Conservation (phyloP, 2,113 vertebrate species). For the Platysteira castanea region DNA sequence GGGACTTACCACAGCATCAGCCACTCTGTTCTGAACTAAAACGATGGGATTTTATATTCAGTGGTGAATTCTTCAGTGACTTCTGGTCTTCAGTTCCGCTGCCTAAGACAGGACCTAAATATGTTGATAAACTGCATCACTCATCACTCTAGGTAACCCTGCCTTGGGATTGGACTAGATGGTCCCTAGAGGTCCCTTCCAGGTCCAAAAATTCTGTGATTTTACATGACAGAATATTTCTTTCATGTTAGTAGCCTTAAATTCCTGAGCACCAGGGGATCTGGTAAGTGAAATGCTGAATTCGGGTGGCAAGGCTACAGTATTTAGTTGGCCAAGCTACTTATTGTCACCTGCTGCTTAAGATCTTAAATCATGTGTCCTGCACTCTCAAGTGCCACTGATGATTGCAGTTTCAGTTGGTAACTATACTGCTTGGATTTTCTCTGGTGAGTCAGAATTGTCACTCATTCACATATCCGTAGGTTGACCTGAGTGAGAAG, state of each 20-base stretch:
- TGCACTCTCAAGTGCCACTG: background rate
- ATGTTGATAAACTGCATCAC: background rate
- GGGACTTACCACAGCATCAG: background rate
- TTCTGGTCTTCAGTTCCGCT: background rate
- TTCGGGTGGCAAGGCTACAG: background rate
- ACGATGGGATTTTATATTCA: background rate
- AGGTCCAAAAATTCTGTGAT: background rate
- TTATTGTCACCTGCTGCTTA: background rate
- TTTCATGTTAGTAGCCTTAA: background rate
- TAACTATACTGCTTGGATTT: background rate
- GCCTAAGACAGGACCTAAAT: background rate
- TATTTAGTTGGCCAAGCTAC: background rate
- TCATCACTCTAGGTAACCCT: background rate
- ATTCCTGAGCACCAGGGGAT: background rate
- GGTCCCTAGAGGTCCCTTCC: background rate
- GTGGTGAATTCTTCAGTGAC: background rate
- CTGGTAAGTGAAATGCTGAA: accelerated
- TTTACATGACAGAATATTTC: background rate
- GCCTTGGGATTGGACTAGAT: background rate
- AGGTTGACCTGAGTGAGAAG: background rate
- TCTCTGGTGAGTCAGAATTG: background rate
- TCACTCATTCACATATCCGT: background rate
- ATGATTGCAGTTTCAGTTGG: background rate
- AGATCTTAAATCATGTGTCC: background rate
- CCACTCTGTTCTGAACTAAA: background rate